A percentile compares a stretch with the other conserved stretches of the same genome.
Conservation (phyloP, 2,113 vertebrate genomes). For the Brachirus orientalis region DNA sequence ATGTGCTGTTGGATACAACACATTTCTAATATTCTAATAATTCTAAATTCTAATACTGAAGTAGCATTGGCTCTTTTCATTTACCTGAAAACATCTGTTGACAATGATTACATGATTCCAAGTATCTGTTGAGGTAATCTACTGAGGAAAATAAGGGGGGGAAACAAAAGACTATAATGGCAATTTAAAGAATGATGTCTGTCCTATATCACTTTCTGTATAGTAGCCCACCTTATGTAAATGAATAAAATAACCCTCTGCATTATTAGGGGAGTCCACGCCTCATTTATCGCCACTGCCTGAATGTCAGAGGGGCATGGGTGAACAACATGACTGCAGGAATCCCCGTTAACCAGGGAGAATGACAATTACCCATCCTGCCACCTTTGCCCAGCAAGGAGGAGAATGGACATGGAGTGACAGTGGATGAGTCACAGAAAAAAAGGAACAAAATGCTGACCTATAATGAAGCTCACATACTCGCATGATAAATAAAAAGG, state of each 20-base stretch:
- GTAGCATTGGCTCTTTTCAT: too few species aligned
- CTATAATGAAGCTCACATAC: constrained; percentile 54
- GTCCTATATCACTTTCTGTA: constrained; percentile 8
- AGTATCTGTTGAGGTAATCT: too few species aligned
- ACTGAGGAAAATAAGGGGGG: background rate
- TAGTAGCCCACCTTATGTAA: background rate
- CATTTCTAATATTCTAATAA: too few species aligned
- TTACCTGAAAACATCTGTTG: background rate
- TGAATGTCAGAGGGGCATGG: constrained; percentile 66
- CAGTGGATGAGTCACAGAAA: constrained; percentile 65
- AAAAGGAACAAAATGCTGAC: constrained; percentile 21
- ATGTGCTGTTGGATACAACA: too few species aligned
- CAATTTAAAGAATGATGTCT: background rate
- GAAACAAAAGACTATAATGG: background rate
- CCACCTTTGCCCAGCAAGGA: constrained; percentile 34
- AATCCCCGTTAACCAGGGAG: constrained; percentile 63
- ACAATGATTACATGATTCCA: background rate
- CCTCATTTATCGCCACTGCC: constrained; percentile 55
- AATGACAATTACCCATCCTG: constrained; percentile 66
- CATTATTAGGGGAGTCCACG: constrained; percentile 53
- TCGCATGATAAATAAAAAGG: constrained; percentile 57
- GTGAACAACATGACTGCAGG: constrained; percentile 44
- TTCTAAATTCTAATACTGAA: too few species aligned
- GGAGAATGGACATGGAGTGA: constrained; percentile 13
- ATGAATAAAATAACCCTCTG: constrained; percentile 47